Base-by-base conservation (phyloP, 2,888 invertebrate genomes). In the Adelphocoris suturalis region DNA sequence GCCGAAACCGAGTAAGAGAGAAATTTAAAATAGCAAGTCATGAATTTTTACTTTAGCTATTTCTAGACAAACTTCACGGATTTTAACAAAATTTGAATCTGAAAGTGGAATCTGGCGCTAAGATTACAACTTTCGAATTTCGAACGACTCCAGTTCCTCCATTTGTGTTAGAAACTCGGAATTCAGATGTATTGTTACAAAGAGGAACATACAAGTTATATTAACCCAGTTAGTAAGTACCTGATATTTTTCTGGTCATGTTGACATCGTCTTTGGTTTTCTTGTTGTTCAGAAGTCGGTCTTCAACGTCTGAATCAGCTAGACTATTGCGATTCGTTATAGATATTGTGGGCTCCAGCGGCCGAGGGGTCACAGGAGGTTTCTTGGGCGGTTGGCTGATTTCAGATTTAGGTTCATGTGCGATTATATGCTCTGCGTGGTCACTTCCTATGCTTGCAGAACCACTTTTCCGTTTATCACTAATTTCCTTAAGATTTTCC, bases 231-330 rank as follows among this genome's bases (percentile, higher is more conserved):
- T 37, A 4, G 68, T n/a, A 47, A 52, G 5, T 57, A 86, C 90
- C 90, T 48, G 84, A 86, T 85, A 90, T 90, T 55, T 90, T 90
- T 85, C 78, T 68, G 19, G 80, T 90, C 90, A 90, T 84, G 85
- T 90, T 90, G n/a, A 68, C 68, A 37, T 80, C 80, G 28, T 90
- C 82, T 52, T 90, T 90, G 76, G 52, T 90, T 37, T 90, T 85
- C 47, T 90, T 90, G 37, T 90, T 82, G 90, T 52, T 76, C 28
- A 52, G 75, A 14, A 86, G 85, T 16, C 52, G 37, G 52, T 90
- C 90, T 52, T 90, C 85, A 28, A 52, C 52, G 75, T 86, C 82
- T 0, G 89, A 81, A 47, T 84, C 75, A 1, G 46, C 23, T 14
- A 7, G 75, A 23, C 85, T 76, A 3, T 86, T 48, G 16, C 78